Percentiles rank a stretch among this genome's conserved stretches.
These are phyloP conservation scores for Papilio gigon DNA, from an alignment of 2,888 invertebrate genomes.

Conservation along the genomic window DNA sequence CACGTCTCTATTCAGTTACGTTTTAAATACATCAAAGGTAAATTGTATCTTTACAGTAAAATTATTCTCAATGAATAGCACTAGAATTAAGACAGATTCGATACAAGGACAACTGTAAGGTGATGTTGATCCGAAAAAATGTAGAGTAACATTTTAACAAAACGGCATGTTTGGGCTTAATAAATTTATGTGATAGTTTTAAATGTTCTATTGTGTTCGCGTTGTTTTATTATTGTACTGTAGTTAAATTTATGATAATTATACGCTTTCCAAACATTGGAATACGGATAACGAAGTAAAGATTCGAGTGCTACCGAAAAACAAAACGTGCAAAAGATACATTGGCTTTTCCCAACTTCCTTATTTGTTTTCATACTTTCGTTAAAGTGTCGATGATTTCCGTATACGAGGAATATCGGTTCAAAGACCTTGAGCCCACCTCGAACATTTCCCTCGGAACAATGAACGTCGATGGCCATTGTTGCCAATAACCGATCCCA, in stretches of 20 bases:
- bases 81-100: too few species aligned
- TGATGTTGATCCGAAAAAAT: too few species aligned
- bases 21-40: neutral
- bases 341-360: neutral
- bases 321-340: neutral
- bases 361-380: slow-evolving; percentile 4
- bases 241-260: too few species aligned
- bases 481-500: slow-evolving; percentile 33
- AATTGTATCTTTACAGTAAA: too few species aligned
- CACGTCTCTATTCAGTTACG: slow-evolving; percentile 5
- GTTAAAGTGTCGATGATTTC: slow-evolving; percentile 6
- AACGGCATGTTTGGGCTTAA: too few species aligned
- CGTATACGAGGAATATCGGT: slow-evolving; percentile 1
- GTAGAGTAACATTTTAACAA: too few species aligned
- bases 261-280: too few species aligned
- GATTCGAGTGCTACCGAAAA: neutral
- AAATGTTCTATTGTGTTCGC: too few species aligned
- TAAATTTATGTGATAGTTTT: too few species aligned
- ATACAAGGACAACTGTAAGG: too few species aligned
- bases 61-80: too few species aligned
- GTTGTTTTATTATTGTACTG: too few species aligned
- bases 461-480: slow-evolving; percentile 21
- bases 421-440: slow-evolving; percentile 2
- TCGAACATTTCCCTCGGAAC: slow-evolving; percentile 27
- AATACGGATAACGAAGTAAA: neutral